Conservation (phyloP, 1,140 invertebrate genomes). For the Leptopilina clavipes region DNA sequence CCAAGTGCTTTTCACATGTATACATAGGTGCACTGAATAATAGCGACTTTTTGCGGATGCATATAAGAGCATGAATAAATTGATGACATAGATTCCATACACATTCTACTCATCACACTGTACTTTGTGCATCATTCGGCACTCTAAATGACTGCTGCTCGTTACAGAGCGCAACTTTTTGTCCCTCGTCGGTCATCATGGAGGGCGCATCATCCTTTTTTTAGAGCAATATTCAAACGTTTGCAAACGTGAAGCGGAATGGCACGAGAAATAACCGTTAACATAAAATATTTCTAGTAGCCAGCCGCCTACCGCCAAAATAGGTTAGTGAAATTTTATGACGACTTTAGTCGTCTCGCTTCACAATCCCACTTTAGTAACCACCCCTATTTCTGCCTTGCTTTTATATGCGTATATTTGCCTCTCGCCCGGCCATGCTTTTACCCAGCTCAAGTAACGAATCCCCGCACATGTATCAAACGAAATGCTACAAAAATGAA, state of each 20-base stretch:
- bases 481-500: background rate
- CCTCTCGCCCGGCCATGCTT: background rate
- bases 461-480: background rate
- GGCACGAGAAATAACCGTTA: constrained; percentile 32
- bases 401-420: constrained; percentile 8
- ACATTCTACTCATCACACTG: too few species aligned
- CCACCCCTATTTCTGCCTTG: background rate
- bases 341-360: constrained; percentile 10
- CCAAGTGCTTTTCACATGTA: background rate
- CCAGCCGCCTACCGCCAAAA: background rate
- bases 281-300: constrained; percentile 10
- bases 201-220: too few species aligned
- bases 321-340: constrained; percentile 27
- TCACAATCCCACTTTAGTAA: background rate
- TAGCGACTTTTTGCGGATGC: too few species aligned
- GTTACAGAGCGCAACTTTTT: too few species aligned
- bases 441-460: background rate
- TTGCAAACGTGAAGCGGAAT: background rate
- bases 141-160: too few species aligned
- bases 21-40: background rate
- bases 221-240: too few species aligned
- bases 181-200: too few species aligned
- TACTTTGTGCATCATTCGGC: too few species aligned
- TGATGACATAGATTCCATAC: too few species aligned
- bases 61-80: too few species aligned